Conservation (phyloP, 2,888 invertebrate genomes). For the Tethea ocularis region DNA sequence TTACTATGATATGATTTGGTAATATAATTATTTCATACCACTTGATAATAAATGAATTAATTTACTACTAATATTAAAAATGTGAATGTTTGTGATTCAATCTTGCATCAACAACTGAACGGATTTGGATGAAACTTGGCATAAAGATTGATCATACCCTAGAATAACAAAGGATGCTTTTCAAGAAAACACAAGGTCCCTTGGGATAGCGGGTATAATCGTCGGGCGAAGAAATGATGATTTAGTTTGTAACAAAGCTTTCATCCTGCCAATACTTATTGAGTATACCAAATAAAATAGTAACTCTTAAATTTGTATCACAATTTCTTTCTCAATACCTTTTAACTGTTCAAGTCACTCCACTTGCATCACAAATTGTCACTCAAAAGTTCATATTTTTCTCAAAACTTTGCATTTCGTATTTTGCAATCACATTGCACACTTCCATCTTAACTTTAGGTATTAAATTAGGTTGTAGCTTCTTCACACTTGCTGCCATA, state of each 20-base stretch:
- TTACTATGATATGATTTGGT: too few species aligned
- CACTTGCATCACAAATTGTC: slow-evolving; percentile 11
- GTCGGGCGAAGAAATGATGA: too few species aligned
- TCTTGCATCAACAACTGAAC: too few species aligned
- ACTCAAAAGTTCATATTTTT: slow-evolving; percentile 36
- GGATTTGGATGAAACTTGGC: too few species aligned
- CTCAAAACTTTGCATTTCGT: slow-evolving; percentile 79
- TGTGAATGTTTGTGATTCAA: too few species aligned
- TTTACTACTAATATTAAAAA: too few species aligned
- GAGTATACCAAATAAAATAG: background rate
- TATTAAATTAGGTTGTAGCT: slow-evolving; percentile 75
- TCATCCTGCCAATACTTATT: background rate
- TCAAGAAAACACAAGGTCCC: too few species aligned
- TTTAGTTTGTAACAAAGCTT: background rate
- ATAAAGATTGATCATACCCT: too few species aligned
- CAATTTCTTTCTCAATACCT: background rate
- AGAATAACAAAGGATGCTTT: too few species aligned
- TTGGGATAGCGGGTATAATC: too few species aligned
- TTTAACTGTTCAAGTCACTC: background rate
- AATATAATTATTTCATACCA: too few species aligned
- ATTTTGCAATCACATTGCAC: slow-evolving; percentile 78
- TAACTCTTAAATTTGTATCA: slow-evolving; percentile 2
- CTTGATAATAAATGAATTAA: too few species aligned
- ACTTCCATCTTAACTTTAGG: slow-evolving; percentile 81
- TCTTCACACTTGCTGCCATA: slow-evolving; percentile 80